Percentiles rank a stretch among this genome's conserved stretches.
These are phyloP conservation scores for Agrilus cyanescens DNA, from an alignment of 2,888 invertebrate species.

Conservation along the genomic window DNA sequence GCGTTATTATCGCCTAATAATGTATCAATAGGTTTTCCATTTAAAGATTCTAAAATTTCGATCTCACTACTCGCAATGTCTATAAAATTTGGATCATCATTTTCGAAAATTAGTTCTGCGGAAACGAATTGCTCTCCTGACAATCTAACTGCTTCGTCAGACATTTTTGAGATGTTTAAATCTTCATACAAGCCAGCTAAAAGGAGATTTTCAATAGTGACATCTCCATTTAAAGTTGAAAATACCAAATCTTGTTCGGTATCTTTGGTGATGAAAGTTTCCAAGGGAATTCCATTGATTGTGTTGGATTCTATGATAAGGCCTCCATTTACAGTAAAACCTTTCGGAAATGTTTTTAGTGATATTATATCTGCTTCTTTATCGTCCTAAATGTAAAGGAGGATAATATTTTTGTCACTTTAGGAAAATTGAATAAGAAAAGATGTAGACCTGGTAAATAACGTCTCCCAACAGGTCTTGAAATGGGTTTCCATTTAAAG, in stretches of 20 bases:
- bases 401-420: neutral
- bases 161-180: conserved; percentile 34
- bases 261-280: conserved; percentile 38
- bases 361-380: conserved; percentile 32
- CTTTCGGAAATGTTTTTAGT: conserved; percentile 35
- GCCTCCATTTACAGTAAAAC: conserved; percentile 31
- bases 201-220: conserved; percentile 36
- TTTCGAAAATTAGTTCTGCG: conserved; percentile 31
- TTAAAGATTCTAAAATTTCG: conserved; percentile 29
- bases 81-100: conserved; percentile 15
- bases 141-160: conserved; percentile 33
- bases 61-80: conserved; percentile 26
- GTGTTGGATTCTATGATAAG: conserved; percentile 32
- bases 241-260: conserved; percentile 37
- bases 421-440: neutral
- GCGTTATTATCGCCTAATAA: too few species aligned
- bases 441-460: conserved; percentile 29
- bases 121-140: conserved; percentile 32
- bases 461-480: conserved; percentile 36
- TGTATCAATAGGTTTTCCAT: conserved; percentile 23
- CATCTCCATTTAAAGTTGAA: conserved; percentile 30
- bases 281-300: conserved; percentile 36
- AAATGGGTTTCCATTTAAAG: conserved; percentile 33
- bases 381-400: conserved; percentile 17
- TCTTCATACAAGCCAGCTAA: conserved; percentile 34